A percentile compares a stretch with the other conserved stretches of the same genome.
Evolutionary conservation across 2,888 invertebrate species (phyloP).

Genomic region (Calameuta pallipes): DNA sequence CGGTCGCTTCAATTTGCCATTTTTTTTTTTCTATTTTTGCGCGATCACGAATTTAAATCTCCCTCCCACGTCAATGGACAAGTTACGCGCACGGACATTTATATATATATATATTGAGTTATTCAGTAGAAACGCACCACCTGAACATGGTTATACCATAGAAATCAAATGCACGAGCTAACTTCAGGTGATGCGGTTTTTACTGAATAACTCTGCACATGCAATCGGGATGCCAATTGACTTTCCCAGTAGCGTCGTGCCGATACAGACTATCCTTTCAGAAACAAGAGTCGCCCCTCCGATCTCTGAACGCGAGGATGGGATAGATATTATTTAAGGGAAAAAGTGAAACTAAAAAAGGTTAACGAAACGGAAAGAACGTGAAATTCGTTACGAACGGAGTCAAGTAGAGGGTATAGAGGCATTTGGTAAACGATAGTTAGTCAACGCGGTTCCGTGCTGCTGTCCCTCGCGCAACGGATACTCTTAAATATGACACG

Average conservation of each 20-base stretch:
- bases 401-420: neutral
- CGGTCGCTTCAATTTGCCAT: constrained; percentile 40
- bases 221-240: too few relatives aligned
- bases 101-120: too few relatives aligned
- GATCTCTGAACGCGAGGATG: constrained; percentile 23
- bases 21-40: constrained; percentile 17
- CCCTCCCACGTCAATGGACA: neutral
- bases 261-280: neutral
- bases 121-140: too few relatives aligned
- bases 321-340: constrained; percentile 15
- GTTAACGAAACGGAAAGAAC: constrained; percentile 19
- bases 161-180: too few relatives aligned
- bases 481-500: constrained; percentile 25
- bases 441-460: neutral
- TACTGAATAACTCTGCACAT: too few relatives aligned
- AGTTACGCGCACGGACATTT: neutral
- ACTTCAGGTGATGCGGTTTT: too few relatives aligned
- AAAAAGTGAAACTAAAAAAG: constrained; percentile 8
- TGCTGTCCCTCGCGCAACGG: neutral
- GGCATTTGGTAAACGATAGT: neutral
- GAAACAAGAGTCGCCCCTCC: constrained; percentile 31
- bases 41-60: neutral
- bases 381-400: neutral
- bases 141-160: too few relatives aligned
- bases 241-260: too few relatives aligned